Percentiles rank a stretch among this genome's conserved stretches.
These are phyloP conservation scores for Phymorhynchus buccinoides DNA, from an alignment of 1,140 invertebrate genomes.

Conservation along the genomic window DNA sequence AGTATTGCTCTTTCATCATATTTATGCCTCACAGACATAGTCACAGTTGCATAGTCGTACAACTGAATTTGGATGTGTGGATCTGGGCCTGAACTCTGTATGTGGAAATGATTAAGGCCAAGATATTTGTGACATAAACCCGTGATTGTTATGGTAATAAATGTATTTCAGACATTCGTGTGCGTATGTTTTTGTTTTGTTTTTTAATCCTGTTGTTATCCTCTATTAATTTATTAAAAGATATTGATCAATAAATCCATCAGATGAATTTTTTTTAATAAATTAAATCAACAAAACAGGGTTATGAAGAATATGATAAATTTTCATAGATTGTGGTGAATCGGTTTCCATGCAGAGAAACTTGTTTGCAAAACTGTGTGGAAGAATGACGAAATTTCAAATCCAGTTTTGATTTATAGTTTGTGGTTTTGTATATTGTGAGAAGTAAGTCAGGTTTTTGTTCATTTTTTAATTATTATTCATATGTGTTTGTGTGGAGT, in stretches of 20 bases:
- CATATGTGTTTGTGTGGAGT: no score
- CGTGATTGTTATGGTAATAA: neutral
- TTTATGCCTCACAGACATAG: no score
- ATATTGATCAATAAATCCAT: slow-evolving; percentile 4
- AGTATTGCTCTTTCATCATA: no score
- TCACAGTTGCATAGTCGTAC: no score
- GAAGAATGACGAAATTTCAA: neutral
- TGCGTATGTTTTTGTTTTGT: neutral
- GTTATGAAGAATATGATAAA: neutral
- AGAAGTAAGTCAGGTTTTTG: no score
- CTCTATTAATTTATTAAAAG: neutral
- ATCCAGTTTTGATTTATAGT: neutral
- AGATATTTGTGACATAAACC: neutral
- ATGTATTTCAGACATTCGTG: neutral
- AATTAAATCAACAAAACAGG: neutral
- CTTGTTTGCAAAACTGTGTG: neutral
- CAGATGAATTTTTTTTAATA: neutral
- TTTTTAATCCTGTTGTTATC: neutral
- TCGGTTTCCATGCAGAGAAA: neutral
- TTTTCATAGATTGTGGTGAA: no score
- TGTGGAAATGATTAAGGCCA: neutral
- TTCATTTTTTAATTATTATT: no score
- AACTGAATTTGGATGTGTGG: no score
- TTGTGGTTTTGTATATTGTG: no score
- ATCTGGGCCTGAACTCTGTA: no score